Evolutionary conservation across 2,113 vertebrate species (phyloP).

Genomic region (Protobothrops mucrosquamatus): DNA sequence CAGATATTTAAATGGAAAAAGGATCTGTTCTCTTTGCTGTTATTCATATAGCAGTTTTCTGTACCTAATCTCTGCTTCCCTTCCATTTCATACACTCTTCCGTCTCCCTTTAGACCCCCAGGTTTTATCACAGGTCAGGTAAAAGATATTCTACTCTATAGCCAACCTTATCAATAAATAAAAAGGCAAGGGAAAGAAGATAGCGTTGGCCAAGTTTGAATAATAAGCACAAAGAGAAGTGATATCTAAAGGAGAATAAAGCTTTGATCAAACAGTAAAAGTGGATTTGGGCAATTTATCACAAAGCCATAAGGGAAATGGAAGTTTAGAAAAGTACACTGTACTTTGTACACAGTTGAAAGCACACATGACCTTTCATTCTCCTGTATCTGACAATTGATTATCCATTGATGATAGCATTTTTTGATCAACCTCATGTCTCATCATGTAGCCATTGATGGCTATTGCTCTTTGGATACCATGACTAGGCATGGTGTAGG

Average conservation of each 20-base stretch:
- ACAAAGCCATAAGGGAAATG: neutral
- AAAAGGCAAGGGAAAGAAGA: neutral
- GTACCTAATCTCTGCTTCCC: neutral
- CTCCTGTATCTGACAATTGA: neutral
- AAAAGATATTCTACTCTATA: neutral
- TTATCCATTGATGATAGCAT: no score
- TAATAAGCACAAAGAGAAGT: neutral
- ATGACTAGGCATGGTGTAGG: neutral
- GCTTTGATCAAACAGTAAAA: neutral
- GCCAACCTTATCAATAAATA: neutral
- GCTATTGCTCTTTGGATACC: neutral
- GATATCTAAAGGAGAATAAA: neutral
- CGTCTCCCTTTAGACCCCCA: neutral
- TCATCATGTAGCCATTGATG: neutral
- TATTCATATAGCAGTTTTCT: neutral
- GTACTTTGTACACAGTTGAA: neutral
- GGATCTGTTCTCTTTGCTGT: neutral
- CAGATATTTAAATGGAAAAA: fast-evolving
- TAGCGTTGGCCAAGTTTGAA: neutral
- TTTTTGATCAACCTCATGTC: neutral
- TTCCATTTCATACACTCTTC: neutral
- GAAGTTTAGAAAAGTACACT: neutral
- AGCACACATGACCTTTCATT: neutral
- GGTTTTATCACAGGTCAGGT: neutral
- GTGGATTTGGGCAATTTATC: neutral